phyloP scores from a whole-genome alignment of 2,888 invertebrate species.

The Diabrotica balteata region DNA sequence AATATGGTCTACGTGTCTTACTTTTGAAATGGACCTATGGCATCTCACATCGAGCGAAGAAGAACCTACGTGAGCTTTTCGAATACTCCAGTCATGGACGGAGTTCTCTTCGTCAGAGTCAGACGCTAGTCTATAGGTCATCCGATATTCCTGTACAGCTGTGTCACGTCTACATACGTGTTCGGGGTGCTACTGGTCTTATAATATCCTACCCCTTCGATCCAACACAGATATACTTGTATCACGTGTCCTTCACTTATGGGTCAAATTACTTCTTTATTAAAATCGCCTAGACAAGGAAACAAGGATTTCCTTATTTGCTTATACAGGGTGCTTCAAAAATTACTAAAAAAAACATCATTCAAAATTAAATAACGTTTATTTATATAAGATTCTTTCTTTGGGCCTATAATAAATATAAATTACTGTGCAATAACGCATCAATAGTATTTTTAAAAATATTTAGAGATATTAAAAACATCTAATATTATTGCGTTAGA shows the following conservation, averaged over 20 bases:
- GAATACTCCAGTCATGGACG: constrained; percentile 55
- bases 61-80: constrained; percentile 48
- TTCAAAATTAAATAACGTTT: background rate
- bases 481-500: no score
- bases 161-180: constrained; percentile 60
- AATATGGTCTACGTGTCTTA: constrained; percentile 32
- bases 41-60: constrained; percentile 32
- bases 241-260: constrained; percentile 19
- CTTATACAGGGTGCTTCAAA: constrained; percentile 1
- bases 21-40: constrained; percentile 39
- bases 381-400: no score
- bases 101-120: constrained; percentile 45
- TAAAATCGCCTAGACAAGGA: constrained; percentile 11
- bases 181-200: constrained; percentile 57
- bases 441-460: no score
- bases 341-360: background rate
- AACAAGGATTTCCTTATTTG: background rate
- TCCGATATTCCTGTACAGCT: constrained; percentile 58
- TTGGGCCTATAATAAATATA: no score
- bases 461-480: no score
- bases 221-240: constrained; percentile 27
- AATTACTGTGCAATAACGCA: no score
- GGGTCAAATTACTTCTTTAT: constrained; percentile 19
- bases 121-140: constrained; percentile 58
- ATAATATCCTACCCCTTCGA: constrained; percentile 47